Evolutionary conservation across 2,113 vertebrate species (phyloP).

Genomic region (Hippocampus mohnikei): DNA sequence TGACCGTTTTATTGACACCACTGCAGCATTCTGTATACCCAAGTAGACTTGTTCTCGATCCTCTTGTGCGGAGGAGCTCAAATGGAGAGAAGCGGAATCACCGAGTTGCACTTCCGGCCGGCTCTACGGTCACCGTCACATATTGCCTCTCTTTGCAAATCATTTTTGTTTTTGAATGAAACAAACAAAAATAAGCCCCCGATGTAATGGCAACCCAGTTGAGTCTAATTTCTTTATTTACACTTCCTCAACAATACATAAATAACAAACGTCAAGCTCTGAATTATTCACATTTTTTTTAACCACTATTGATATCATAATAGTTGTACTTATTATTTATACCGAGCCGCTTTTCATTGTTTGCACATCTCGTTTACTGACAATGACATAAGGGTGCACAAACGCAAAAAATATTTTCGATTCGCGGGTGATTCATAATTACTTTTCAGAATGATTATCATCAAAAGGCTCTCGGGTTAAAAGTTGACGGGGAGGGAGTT

Average conservation of each 20-base stretch:
- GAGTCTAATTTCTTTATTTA: background rate
- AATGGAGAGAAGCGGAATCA: too few relatives aligned
- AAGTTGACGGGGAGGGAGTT: background rate
- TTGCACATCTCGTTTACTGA: background rate
- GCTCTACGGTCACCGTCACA: too few relatives aligned
- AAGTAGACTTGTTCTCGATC: too few relatives aligned
- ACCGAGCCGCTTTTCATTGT: background rate
- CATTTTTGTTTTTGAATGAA: too few relatives aligned
- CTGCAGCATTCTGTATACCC: too few relatives aligned
- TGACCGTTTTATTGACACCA: too few relatives aligned
- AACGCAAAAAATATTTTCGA: background rate
- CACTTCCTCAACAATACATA: background rate
- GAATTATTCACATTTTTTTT: too few relatives aligned
- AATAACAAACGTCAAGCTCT: background rate
- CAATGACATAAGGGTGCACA: background rate
- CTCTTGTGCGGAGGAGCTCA: too few relatives aligned
- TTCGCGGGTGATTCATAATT: background rate
- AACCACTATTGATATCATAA: background rate
- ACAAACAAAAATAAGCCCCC: too few relatives aligned
- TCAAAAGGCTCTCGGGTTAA: slow-evolving; percentile 5
- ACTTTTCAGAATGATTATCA: background rate
- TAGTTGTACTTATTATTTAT: background rate
- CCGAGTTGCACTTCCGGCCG: too few relatives aligned
- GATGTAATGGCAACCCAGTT: background rate
- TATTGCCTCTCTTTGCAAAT: too few relatives aligned